These are phyloP conservation scores for Hippocampus guttulatus DNA, from an alignment of 2,113 vertebrate genomes.

Conservation along the genomic window DNA sequence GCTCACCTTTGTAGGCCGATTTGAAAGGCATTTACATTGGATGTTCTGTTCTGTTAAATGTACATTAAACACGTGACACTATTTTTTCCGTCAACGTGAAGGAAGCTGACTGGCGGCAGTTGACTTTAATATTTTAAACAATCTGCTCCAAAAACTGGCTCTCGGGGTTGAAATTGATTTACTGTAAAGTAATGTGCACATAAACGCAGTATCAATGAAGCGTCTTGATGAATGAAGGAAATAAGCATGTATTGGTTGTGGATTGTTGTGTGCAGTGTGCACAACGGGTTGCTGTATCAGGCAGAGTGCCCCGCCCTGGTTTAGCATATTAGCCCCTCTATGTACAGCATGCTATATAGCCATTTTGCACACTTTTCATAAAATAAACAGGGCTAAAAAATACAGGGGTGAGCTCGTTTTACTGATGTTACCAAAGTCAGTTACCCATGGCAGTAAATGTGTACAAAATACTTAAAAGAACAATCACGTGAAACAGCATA, in stretches of 20 bases:
- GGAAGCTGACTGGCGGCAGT: too few relatives aligned
- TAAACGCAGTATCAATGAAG: neutral
- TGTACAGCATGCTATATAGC: neutral
- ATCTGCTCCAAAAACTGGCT: neutral
- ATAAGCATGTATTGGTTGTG: neutral
- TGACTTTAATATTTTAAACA: neutral
- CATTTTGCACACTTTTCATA: neutral
- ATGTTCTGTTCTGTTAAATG: neutral
- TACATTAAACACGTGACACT: neutral
- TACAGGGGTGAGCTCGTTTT: neutral
- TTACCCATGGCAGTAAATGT: too few relatives aligned
- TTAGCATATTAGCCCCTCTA: neutral
- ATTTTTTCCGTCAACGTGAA: neutral
- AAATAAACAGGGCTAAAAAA: neutral
- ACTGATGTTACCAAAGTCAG: neutral
- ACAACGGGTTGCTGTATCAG: neutral
- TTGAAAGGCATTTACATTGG: slow-evolving; percentile 3
- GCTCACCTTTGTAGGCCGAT: slow-evolving; percentile 41
- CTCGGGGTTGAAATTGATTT: neutral
- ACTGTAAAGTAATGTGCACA: neutral
- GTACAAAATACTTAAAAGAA: too few relatives aligned
- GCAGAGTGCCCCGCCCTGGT: neutral
- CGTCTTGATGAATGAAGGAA: neutral
- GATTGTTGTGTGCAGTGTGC: neutral
- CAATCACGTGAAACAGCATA: too few relatives aligned